These are phyloP conservation scores for Agrotis ipsilon DNA, from an alignment of 2,888 invertebrate genomes.

Conservation along the genomic window DNA sequence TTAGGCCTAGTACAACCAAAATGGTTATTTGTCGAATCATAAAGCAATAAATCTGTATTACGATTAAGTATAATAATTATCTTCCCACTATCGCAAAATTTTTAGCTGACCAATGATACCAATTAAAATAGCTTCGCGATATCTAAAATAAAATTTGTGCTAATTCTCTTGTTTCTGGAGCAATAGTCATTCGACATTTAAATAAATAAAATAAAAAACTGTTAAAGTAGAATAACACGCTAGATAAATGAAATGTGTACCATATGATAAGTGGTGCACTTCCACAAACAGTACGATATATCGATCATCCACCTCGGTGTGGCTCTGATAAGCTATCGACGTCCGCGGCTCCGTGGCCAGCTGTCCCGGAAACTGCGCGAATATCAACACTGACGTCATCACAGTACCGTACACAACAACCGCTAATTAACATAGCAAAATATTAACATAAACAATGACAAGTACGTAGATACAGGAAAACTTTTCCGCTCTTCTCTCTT, in stretches of 20 bases:
- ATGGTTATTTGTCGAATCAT: conserved; percentile 13
- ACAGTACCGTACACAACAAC: conserved; percentile 54
- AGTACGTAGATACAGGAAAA: conserved; percentile 33
- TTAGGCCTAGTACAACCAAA: neutral
- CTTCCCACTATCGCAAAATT: conserved; percentile 16
- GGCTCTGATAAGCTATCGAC: conserved; percentile 83
- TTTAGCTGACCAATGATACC: conserved; percentile 22
- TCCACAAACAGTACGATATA: conserved; percentile 79
- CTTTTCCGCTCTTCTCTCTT: conserved; percentile 34
- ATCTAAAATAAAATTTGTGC: neutral
- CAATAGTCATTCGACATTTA: conserved; percentile 10
- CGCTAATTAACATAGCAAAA: conserved; percentile 53
- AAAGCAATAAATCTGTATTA: conserved; percentile 7
- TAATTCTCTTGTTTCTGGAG: conserved; percentile 13
- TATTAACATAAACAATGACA: conserved; percentile 52
- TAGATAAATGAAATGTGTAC: conserved; percentile 59
- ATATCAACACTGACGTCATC: conserved; percentile 73
- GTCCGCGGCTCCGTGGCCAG: conserved; percentile 73
- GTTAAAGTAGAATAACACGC: conserved; percentile 49
- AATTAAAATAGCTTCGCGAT: conserved; percentile 6
- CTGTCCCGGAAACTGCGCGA: conserved; percentile 82
- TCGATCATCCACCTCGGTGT: conserved; percentile 84
- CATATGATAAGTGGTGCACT: conserved; percentile 68
- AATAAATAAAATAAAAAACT: conserved; percentile 35
- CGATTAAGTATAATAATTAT: conserved; percentile 42